Conservation (phyloP, 1,140 invertebrate genomes). For the Atta cephalotes region DNA sequence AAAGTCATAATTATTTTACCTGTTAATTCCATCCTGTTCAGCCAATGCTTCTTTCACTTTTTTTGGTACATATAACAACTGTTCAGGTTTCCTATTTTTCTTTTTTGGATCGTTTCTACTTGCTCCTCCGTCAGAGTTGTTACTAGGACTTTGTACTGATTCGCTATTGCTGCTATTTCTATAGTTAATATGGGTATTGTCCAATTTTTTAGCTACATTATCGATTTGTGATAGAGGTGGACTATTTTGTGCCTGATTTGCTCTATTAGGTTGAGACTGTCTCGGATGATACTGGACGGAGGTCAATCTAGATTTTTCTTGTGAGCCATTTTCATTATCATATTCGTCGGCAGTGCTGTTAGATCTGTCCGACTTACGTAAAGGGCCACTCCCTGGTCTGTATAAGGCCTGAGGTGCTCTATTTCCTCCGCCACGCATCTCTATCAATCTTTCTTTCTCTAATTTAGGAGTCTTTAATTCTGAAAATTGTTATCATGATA, state of each 20-base stretch:
- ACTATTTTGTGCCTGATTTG: slow-evolving; percentile 70
- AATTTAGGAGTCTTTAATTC: slow-evolving; percentile 69
- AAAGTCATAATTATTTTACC: slow-evolving; percentile 58
- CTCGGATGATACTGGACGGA: slow-evolving; percentile 82
- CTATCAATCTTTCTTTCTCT: slow-evolving; percentile 77
- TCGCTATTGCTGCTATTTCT: slow-evolving; percentile 78
- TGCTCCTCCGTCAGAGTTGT: slow-evolving; percentile 76
- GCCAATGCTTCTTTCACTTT: slow-evolving; percentile 86
- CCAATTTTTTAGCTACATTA: slow-evolving; percentile 79
- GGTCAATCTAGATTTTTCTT: slow-evolving; percentile 77
- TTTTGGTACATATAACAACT: slow-evolving; percentile 87
- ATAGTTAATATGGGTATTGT: slow-evolving; percentile 79
- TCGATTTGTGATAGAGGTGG: slow-evolving; percentile 72
- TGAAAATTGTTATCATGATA: slow-evolving; percentile 47
- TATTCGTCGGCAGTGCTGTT: slow-evolving; percentile 84
- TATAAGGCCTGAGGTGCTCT: slow-evolving; percentile 87
- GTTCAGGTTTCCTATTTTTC: slow-evolving; percentile 87
- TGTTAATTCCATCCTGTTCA: slow-evolving; percentile 81
- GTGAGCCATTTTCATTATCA: slow-evolving; percentile 83
- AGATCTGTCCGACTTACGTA: slow-evolving; percentile 86
- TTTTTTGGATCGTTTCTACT: slow-evolving; percentile 80
- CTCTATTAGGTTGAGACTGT: slow-evolving; percentile 73
- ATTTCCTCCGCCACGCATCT: slow-evolving; percentile 80
- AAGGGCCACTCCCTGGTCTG: slow-evolving; percentile 88
- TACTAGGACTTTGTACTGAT: slow-evolving; percentile 74